phyloP scores from a whole-genome alignment of 2,797 vertebrate species.

The Sebastes miniatus region DNA sequence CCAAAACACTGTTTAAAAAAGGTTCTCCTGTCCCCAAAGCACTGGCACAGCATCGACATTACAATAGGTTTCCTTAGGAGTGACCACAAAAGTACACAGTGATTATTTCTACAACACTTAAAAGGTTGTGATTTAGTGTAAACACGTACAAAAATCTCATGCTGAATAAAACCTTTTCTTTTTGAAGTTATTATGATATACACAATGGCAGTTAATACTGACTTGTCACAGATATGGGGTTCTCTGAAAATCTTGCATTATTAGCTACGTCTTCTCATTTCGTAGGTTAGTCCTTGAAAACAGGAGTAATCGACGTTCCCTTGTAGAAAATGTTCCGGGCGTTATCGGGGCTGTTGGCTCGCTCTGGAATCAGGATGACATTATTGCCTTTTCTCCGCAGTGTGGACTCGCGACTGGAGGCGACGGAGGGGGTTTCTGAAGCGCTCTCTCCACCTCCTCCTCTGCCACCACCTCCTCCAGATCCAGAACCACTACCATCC shows the following conservation, averaged over 20 bases:
- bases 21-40: slow-evolving; percentile 11
- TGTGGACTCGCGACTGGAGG: slow-evolving; percentile 93
- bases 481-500: slow-evolving; percentile 79
- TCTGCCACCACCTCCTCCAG: slow-evolving; percentile 34
- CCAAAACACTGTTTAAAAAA: slow-evolving; percentile 58
- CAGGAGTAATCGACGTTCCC: slow-evolving; percentile 90
- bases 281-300: slow-evolving; percentile 86
- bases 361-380: slow-evolving; percentile 94
- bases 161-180: slow-evolving; percentile 67
- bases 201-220: slow-evolving; percentile 68
- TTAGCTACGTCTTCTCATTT: slow-evolving; percentile 23
- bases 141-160: slow-evolving; percentile 73
- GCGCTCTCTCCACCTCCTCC: slow-evolving; percentile 73
- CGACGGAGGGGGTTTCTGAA: slow-evolving; percentile 89
- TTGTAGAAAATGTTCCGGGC: slow-evolving; percentile 98
- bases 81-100: slow-evolving; percentile 72
- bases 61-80: slow-evolving; percentile 54
- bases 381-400: slow-evolving; percentile 91
- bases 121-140: slow-evolving; percentile 80
- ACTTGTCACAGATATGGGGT: slow-evolving; percentile 58
- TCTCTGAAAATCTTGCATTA: slow-evolving; percentile 19
- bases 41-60: slow-evolving; percentile 61
- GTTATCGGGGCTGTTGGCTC: slow-evolving; percentile 93
- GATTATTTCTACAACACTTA: slow-evolving; percentile 69
- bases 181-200: slow-evolving; percentile 52